Percentiles rank a stretch among this genome's conserved stretches.
Conservation (phyloP, 2,797 vertebrate genomes). For the Smutsia gigantea region DNA sequence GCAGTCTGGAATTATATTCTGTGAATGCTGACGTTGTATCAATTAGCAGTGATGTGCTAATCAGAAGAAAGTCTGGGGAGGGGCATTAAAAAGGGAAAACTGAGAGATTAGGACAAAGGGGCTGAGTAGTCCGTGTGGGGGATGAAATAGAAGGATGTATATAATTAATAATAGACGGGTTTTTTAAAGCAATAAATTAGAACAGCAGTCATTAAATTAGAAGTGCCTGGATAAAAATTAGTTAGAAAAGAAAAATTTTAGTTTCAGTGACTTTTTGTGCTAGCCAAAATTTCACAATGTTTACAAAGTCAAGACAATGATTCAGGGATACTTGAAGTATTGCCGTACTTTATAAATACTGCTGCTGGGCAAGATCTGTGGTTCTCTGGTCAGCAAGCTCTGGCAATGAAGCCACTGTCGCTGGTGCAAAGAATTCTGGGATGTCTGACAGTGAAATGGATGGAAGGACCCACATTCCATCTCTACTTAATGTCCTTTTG, state of each 20-base stretch:
- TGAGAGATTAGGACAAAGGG: constrained; percentile 46
- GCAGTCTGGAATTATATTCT: constrained; percentile 27
- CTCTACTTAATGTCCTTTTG: constrained; percentile 81
- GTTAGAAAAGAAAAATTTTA: constrained; percentile 48
- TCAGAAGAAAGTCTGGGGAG: neutral
- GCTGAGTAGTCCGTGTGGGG: neutral
- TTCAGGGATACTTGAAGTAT: constrained; percentile 63
- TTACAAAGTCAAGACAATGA: constrained; percentile 72
- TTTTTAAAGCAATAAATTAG: neutral
- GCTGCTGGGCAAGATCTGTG: constrained; percentile 68
- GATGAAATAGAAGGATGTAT: constrained; percentile 46
- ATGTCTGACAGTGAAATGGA: constrained; percentile 80
- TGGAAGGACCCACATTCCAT: constrained; percentile 77
- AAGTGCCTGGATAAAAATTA: constrained; percentile 59
- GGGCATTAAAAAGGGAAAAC: neutral
- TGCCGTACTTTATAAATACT: constrained; percentile 67
- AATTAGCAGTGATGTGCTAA: constrained; percentile 32
- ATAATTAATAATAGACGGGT: constrained; percentile 47
- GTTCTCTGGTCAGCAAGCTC: constrained; percentile 75
- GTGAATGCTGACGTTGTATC: constrained; percentile 41
- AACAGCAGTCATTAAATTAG: neutral
- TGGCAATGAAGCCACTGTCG: constrained; percentile 77
- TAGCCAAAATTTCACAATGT: constrained; percentile 50
- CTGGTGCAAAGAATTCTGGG: constrained; percentile 78
- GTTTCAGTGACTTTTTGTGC: constrained; percentile 36